These are phyloP conservation scores for Achroia grisella DNA, from an alignment of 1,140 invertebrate genomes.

Conservation along the genomic window DNA sequence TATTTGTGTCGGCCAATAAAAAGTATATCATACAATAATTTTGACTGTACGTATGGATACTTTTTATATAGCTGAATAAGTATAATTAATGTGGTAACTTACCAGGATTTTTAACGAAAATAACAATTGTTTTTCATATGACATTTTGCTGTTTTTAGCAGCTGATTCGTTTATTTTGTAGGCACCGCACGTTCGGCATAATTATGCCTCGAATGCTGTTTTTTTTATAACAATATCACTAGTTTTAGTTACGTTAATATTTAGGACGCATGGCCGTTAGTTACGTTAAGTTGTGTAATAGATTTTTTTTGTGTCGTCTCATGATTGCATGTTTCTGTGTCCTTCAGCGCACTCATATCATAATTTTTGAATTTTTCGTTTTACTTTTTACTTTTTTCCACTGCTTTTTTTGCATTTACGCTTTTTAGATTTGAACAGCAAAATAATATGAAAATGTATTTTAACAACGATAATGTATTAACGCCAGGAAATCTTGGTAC, in stretches of 20 bases:
- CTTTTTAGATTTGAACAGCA: conserved; percentile 51
- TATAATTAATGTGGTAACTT: conserved; percentile 28
- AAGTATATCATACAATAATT: conserved; percentile 7
- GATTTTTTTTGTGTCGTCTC: conserved; percentile 28
- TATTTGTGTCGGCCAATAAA: conserved; percentile 21
- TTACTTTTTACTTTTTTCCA: conserved; percentile 41
- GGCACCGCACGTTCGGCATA: conserved; percentile 11
- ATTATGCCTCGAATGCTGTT: background rate
- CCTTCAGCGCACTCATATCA: conserved; percentile 67
- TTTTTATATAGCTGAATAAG: conserved; percentile 22
- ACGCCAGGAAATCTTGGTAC: conserved; percentile 63
- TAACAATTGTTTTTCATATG: conserved; percentile 13
- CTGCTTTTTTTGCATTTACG: conserved; percentile 18
- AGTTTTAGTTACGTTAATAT: conserved; percentile 10
- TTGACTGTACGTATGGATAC: conserved; percentile 11
- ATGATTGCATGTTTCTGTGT: conserved; percentile 56
- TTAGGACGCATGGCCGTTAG: background rate
- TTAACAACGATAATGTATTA: conserved; percentile 7
- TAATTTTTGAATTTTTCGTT: conserved; percentile 32
- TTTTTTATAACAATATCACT: background rate
- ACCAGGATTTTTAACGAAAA: conserved; percentile 62
- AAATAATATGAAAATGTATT: conserved; percentile 39
- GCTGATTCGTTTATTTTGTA: conserved; percentile 20
- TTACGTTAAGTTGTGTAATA: conserved; percentile 16
- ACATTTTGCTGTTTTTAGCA: conserved; percentile 50